Percentiles rank a stretch among this genome's conserved stretches.
phyloP scores from a whole-genome alignment of 2,797 vertebrate genomes.

The Coreius guichenoti region DNA sequence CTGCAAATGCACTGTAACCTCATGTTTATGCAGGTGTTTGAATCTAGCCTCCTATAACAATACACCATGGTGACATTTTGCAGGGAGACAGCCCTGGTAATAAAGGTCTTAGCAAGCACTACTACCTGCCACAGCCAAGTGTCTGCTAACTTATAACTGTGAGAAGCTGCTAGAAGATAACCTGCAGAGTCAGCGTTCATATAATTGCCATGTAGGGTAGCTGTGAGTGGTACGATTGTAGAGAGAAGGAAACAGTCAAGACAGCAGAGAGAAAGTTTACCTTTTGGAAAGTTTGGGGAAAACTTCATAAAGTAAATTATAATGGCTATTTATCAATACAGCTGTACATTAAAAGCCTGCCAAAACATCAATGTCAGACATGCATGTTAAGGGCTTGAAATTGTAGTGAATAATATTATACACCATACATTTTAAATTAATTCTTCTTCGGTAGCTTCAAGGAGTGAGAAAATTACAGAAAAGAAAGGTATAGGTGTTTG shows the following conservation, averaged over 20 bases:
- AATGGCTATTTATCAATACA: background rate
- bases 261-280: conserved; percentile 8
- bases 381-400: background rate
- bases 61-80: conserved; percentile 47
- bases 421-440: background rate
- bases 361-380: conserved; percentile 1
- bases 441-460: background rate
- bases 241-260: conserved; percentile 28
- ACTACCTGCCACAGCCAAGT: conserved; percentile 51
- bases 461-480: background rate
- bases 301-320: background rate
- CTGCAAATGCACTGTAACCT: conserved; percentile 34
- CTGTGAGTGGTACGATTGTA: conserved; percentile 20
- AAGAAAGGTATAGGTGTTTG: background rate
- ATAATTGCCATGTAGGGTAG: conserved; percentile 54
- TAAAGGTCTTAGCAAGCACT: conserved; percentile 54
- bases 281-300: background rate
- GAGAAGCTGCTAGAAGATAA: conserved; percentile 45
- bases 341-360: background rate
- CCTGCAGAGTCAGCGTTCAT: conserved; percentile 51
- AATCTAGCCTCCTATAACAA: conserved; percentile 44
- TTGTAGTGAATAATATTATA: conserved; percentile 6
- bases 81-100: conserved; percentile 56
- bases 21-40: conserved; percentile 42
- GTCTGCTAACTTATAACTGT: conserved; percentile 52